These are phyloP conservation scores for Thymelicus acteon DNA, from an alignment of 2,888 invertebrate species.

Conservation along the genomic window DNA sequence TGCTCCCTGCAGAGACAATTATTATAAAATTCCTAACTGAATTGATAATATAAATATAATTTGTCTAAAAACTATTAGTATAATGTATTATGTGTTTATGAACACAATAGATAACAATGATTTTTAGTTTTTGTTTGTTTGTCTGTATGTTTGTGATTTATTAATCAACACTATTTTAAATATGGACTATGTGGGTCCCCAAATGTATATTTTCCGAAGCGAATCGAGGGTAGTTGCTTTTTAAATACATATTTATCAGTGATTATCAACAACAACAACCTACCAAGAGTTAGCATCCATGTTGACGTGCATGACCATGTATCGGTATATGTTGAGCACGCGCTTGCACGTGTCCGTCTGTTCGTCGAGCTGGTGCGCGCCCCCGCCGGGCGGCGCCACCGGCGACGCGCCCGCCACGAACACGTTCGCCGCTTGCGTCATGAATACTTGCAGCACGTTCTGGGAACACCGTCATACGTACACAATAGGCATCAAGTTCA, in stretches of 20 bases:
- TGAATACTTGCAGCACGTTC: conserved; percentile 94
- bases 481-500: too few relatives aligned
- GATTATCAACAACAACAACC: conserved; percentile 26
- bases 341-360: conserved; percentile 98
- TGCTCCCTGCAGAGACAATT: conserved; percentile 88
- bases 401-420: conserved; percentile 90
- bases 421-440: conserved; percentile 97
- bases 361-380: conserved; percentile 89
- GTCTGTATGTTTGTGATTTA: too few relatives aligned
- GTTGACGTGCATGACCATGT: conserved; percentile 98
- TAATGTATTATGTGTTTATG: too few relatives aligned
- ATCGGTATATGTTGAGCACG: conserved; percentile 97
- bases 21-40: neutral
- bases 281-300: conserved; percentile 97
- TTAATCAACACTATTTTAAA: too few relatives aligned
- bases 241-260: too few relatives aligned
- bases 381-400: conserved; percentile 80
- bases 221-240: too few relatives aligned
- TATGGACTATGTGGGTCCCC: too few relatives aligned
- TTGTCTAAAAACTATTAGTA: neutral
- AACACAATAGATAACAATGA: too few relatives aligned
- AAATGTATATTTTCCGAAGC: too few relatives aligned
- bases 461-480: conserved; percentile 58
- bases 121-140: too few relatives aligned
- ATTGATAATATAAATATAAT: neutral